Evolutionary conservation across 2,797 vertebrate species (phyloP), one percentile per base, ranked within the genome.

Genomic region (Falco columbarius): DNA sequence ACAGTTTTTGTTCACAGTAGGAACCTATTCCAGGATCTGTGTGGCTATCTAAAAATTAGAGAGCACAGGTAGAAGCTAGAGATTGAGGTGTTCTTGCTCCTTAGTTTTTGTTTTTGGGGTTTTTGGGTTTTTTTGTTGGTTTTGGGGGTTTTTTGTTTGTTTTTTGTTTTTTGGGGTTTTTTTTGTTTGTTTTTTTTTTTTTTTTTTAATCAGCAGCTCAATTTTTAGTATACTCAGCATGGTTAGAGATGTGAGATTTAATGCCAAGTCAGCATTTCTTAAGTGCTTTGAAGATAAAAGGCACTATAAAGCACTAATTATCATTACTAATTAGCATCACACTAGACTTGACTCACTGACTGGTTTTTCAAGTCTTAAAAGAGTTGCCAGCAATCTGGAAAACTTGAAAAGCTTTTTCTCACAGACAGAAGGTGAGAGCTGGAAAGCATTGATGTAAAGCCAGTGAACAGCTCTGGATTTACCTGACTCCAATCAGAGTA

Each of bases 301-400:
- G 32, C 77, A 67, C 80, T 80, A 89, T 46, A 84, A 93, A 89
- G 21, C 63, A 75, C 38, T 85, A 96, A 95, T 95, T 95, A 88
- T 88, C 79, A 6, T 90, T 81, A 68, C 73, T 93, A 93, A 94
- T 95, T 93, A 96, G 29, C 84, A 83, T 86, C 52, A 73, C 73
- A 71, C 70, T 40, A 90, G 88, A 90, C 86, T 87, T 81, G 87
- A 94, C 79, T 89, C 90, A 81, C 74, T 81, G 62, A 92, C 97
- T 91, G 73, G 87, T 96, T 95, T 96, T 96, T 96, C 96, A 90
- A 92, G 95, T 90, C 77, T 91, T 94, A 59, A 90, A 79, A 89
- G 40, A 27, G 12, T 76, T 96, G 89, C 91, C 80, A 93, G 72
- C 34, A 72, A 30, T 93, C 74, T 80, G 54, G 47, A 86, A 88